Conservation (phyloP, 2,797 vertebrate genomes). For the Nannoperca obscura region DNA sequence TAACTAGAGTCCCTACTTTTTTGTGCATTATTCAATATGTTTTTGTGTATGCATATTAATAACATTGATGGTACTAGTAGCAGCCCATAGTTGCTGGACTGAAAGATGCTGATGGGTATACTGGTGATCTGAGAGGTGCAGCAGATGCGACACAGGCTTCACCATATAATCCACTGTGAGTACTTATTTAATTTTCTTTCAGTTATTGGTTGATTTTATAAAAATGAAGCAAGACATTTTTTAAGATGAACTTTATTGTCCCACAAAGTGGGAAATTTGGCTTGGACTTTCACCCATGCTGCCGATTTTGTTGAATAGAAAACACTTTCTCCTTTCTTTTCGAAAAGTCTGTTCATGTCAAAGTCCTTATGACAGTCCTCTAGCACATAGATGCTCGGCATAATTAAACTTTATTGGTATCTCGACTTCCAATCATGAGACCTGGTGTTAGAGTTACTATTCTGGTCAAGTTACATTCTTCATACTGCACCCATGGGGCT, state of each 20-base stretch:
- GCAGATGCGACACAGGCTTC: not conserved
- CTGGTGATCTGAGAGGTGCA: not conserved
- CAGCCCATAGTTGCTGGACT: not conserved
- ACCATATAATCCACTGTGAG: not conserved
- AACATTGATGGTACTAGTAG: not conserved
- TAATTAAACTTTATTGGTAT: conserved; percentile 24
- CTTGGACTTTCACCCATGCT: no score
- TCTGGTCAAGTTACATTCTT: conserved; percentile 2
- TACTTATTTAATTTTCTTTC: not conserved
- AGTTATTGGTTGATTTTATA: not conserved
- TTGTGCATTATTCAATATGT: not conserved
- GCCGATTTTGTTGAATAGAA: not conserved
- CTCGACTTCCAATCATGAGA: conserved; percentile 2
- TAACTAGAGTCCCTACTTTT: not conserved
- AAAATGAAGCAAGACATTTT: not conserved
- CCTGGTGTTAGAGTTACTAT: not conserved
- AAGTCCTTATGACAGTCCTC: conserved; percentile 7
- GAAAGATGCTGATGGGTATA: not conserved
- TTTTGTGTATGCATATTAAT: not conserved
- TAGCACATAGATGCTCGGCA: conserved; percentile 1
- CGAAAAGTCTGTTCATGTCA: not conserved
- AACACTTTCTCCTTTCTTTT: not conserved
- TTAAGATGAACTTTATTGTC: no score
- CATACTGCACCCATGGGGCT: not conserved
- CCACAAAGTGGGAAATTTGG: no score